Evolutionary conservation across 2,888 invertebrate genomes (phyloP), one percentile per base, ranked within the genome.

Genomic region (Punctoribates punctum): DNA sequence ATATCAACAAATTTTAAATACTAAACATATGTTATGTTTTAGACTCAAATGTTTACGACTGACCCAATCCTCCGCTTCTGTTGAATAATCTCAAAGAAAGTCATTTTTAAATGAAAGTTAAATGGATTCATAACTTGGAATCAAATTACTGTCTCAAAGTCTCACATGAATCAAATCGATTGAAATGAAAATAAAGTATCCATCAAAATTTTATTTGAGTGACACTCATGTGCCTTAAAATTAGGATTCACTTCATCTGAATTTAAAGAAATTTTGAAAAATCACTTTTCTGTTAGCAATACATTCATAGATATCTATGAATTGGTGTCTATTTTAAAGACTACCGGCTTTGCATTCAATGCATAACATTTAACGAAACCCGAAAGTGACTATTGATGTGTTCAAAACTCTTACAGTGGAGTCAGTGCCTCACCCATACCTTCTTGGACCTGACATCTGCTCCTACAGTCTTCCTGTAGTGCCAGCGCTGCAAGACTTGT

Each of bases 371-470:
- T 8, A 42, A 42, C 11, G 42, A 42, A 25, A 62, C 23, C 15
- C 25, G 25, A 67, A 42, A 42, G 23, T 29, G 57, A 60, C 27
- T 29, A 60, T 60, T 60, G 60, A 60, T 60, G 60, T 57, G 25
- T 57, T 23, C 25, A 60, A 20, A 2, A 51, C 51, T 51, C 20
- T 51, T 20, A 17, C 8, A 4, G 60, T 15, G 27, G 34, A 27
- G 60, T 60, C 60, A 60, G 29, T 27, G 60, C 60, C 60, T 60
- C 60, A 60, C 60, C 60, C 60, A 60, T 23, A 48, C 48, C 48
- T 46, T 72, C 72, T 72, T 72, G 17, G n/a, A 46, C 72, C 48
- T 72, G 48, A 72, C 72, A 72, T 72, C 72, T 72, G 72, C 72
- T 72, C 48, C 42, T 23, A 38, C 38, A 46, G 42, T 72, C 34